Evolutionary conservation across 53 echinoderm and acorn worm species (phyloP), one percentile per base, ranked within the genome.

Genomic region (Stichopus horrens): DNA sequence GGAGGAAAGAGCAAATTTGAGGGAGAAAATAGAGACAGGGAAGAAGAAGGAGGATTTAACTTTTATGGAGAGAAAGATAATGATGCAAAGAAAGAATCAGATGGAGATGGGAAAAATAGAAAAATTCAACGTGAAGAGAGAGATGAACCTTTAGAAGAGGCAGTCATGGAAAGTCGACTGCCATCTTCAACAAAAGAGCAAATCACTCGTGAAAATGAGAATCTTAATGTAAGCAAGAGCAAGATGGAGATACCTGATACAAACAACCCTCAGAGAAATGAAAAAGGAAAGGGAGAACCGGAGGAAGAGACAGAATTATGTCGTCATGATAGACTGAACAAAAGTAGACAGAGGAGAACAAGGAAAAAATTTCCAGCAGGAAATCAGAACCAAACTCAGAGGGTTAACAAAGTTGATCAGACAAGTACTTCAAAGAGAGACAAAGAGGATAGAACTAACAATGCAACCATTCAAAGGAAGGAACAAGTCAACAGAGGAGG

Each of bases 1-100:
- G 65, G 81, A 89, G n/a, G 74, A 71, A 60, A 81, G 55, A 81
- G 80, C 9, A 21, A 75, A 75, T 10, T 23, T 74, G 20, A 74
- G 52, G 55, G 51, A 54, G 60, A 59, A 5, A 11, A 9, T 55
- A 53, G 16, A 54, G 68, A 74, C 52, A 54, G 23, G 4, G 73
- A 18, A 74, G 74, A 84, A 52, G 67, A n/a, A 21, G 55, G 20
- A 18, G 60, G 55, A 57, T 21, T 74, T 21, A 52, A 57, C 16
- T n/a, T 68, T 52, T 9, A 23, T 59, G 82, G 67, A 83, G 22
- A 0, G 13, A 73, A 55, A 81, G 54, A 23, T 53, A 53, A 73
- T 23, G 54, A 22, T n/a, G 13, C 56, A 14, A 19, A 13, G 55
- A 11, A n/a, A 9, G 18, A 10, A 52, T 74, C 6, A 60, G 74